Percentiles rank a stretch among this genome's conserved stretches.
Evolutionary conservation across 2,888 invertebrate genomes (phyloP).

Genomic region (Bugulina stolonifera): DNA sequence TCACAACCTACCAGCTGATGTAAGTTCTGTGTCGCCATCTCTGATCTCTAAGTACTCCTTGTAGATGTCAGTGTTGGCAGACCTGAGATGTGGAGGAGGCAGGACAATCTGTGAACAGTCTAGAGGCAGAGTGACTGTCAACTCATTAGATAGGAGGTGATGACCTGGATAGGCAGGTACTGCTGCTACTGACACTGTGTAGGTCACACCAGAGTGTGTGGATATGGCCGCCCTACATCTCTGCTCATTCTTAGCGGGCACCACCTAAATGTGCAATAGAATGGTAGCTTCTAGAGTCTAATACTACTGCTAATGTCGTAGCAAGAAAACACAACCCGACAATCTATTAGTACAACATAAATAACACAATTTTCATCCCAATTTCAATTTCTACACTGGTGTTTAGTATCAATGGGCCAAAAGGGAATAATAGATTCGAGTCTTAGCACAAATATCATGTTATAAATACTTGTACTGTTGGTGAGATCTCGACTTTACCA

Average conservation of each 20-base stretch:
- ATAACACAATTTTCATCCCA: too few species aligned
- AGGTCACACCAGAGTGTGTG: constrained; percentile 31
- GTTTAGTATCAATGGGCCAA: too few species aligned
- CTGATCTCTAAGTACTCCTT: constrained; percentile 46
- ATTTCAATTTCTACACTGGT: too few species aligned
- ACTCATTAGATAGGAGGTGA: constrained; percentile 48
- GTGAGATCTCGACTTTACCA: too few species aligned
- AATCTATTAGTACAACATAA: too few species aligned
- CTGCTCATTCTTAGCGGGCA: background rate
- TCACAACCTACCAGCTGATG: constrained; percentile 13
- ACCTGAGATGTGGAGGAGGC: constrained; percentile 39
- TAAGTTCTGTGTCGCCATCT: constrained; percentile 34
- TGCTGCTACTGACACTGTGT: constrained; percentile 47
- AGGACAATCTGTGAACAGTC: constrained; percentile 40
- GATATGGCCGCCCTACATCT: constrained; percentile 14
- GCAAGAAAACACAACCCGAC: too few species aligned
- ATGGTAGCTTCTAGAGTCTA: too few species aligned
- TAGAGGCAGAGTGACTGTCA: constrained; percentile 47
- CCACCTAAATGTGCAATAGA: background rate
- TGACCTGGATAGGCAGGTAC: constrained; percentile 34
- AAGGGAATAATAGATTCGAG: too few species aligned
- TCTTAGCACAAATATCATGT: too few species aligned
- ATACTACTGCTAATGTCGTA: too few species aligned
- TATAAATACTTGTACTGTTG: too few species aligned
- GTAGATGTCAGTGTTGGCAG: constrained; percentile 44